Percentiles rank a stretch among this genome's conserved stretches.
Conservation (phyloP, 2,888 invertebrate genomes). For the Cephus spinipes region DNA sequence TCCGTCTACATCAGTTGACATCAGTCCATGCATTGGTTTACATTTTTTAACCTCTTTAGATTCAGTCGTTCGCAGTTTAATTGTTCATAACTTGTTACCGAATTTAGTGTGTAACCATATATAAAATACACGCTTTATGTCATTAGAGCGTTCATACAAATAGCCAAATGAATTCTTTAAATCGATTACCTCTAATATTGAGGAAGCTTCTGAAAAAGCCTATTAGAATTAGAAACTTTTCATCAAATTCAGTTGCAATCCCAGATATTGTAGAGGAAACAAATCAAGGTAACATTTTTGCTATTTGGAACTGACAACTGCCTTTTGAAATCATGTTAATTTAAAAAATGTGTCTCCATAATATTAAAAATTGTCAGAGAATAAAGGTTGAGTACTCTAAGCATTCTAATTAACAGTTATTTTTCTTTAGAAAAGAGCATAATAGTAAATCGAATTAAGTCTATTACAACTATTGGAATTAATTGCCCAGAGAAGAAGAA, state of each 20-base stretch:
- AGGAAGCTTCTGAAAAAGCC: conserved; percentile 15
- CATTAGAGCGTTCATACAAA: neutral
- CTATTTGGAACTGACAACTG: neutral
- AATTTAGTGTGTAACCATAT: neutral
- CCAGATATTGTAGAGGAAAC: conserved; percentile 17
- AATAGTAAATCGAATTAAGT: conserved; percentile 73
- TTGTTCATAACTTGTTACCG: neutral
- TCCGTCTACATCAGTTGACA: no score
- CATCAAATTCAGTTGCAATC: conserved; percentile 18
- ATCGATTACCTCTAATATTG: conserved; percentile 15
- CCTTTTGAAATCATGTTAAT: neutral
- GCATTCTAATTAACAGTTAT: neutral
- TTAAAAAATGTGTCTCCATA: conserved; percentile 14
- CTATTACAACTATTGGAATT: conserved; percentile 84
- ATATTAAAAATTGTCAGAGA: neutral
- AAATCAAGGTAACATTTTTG: conserved; percentile 19
- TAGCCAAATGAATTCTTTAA: conserved; percentile 25
- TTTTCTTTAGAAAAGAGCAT: conserved; percentile 59
- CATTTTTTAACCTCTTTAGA: no score
- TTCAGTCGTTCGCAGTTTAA: neutral
- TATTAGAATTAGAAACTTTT: conserved; percentile 16
- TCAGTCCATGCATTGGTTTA: no score
- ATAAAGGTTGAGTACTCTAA: neutral
- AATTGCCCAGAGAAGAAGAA: conserved; percentile 88
- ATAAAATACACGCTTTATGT: neutral